Evolutionary conservation across 2,113 vertebrate species (phyloP).

Genomic region (Hippopotamus amphibius): DNA sequence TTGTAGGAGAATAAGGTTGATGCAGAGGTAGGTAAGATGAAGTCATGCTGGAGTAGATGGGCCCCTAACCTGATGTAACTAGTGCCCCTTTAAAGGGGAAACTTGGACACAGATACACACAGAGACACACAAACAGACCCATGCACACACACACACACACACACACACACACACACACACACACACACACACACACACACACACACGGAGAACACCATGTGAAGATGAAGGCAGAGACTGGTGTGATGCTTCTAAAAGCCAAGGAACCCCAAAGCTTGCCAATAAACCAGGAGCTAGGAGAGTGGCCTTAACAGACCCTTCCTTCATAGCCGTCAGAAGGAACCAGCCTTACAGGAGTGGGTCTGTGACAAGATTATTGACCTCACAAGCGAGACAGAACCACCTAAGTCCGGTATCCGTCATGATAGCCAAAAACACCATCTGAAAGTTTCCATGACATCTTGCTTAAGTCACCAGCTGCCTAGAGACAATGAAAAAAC

Average conservation of each 20-base stretch:
- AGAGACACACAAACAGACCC: no score
- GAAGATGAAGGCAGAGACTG: not conserved
- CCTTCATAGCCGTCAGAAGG: fast-evolving
- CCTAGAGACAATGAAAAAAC: slow-evolving; percentile 87
- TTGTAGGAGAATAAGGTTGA: not conserved
- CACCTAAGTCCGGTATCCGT: slow-evolving; percentile 76
- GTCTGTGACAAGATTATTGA: slow-evolving; percentile 91
- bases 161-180: not conserved
- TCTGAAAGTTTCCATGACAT: slow-evolving; percentile 86
- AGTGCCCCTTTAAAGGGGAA: not conserved
- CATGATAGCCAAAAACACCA: slow-evolving; percentile 85
- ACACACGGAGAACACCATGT: fast-evolving
- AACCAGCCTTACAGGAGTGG: slow-evolving; percentile 83
- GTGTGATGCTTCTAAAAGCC: not conserved
- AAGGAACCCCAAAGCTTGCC: not conserved
- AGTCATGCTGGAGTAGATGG: not conserved
- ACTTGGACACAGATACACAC: not conserved
- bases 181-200: not conserved
- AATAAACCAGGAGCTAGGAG: not conserved
- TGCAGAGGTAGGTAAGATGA: not conserved
- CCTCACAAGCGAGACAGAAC: slow-evolving; percentile 87
- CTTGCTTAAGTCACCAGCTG: slow-evolving; percentile 85
- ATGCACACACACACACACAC: not conserved
- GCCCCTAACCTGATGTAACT: not conserved
- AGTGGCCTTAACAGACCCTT: no score